Evolutionary conservation across 2,797 vertebrate genomes (phyloP).

Genomic region (Cichlasoma orientale): DNA sequence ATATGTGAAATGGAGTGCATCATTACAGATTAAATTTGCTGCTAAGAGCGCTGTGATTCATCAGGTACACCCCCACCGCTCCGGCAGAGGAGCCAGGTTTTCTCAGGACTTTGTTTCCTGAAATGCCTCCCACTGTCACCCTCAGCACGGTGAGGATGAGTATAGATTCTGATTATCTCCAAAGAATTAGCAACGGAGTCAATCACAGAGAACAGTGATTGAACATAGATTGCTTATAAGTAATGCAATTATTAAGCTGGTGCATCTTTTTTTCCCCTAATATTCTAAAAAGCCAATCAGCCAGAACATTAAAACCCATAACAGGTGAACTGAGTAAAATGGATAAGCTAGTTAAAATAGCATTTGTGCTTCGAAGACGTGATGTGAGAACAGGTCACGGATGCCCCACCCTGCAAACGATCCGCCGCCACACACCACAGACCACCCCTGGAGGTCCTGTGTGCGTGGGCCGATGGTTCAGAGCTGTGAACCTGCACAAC

Average conservation of each 20-base stretch:
- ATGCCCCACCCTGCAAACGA: background rate
- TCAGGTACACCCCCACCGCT: constrained; percentile 23
- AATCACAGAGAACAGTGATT: background rate
- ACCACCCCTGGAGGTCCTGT: background rate
- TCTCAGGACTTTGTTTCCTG: constrained; percentile 18
- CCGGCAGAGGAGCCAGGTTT: constrained; percentile 17
- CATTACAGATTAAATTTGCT: constrained; percentile 36
- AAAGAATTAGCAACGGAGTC: background rate
- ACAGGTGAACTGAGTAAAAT: background rate
- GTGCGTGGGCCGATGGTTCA: background rate
- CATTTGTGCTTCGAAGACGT: background rate
- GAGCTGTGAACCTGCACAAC: background rate
- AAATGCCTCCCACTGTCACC: constrained; percentile 1
- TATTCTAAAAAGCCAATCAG: background rate
- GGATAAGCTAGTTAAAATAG: background rate
- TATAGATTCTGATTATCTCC: background rate
- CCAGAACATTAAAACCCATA: background rate
- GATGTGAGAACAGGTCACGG: background rate
- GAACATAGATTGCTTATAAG: background rate
- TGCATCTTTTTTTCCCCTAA: background rate
- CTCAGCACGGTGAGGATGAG: background rate
- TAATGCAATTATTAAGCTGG: fast-evolving
- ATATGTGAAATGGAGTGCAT: constrained; percentile 43
- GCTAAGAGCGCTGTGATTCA: constrained; percentile 35
- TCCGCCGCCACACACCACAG: background rate